Conservation (phyloP, 2,888 invertebrate genomes). For the Hydriomena furcata region DNA sequence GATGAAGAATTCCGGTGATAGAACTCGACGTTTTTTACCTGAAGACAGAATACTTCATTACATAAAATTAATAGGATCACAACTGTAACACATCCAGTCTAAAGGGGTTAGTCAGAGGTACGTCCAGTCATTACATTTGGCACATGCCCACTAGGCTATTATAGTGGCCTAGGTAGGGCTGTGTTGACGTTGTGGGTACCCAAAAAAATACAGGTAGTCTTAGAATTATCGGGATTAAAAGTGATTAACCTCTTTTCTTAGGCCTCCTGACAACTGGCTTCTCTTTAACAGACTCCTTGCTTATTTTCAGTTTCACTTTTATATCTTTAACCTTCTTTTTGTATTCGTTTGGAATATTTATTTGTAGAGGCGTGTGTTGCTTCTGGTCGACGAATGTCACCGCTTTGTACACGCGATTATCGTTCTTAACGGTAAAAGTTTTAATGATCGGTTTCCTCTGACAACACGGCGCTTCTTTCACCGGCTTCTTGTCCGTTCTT, state of each 20-base stretch:
- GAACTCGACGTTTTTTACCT: conserved; percentile 6
- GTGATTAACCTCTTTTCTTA: too few species aligned
- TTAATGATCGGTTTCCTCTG: conserved; percentile 50
- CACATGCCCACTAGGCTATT: too few species aligned
- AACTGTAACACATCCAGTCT: too few species aligned
- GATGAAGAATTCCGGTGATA: conserved; percentile 13
- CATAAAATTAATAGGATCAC: too few species aligned
- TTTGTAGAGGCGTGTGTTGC: conserved; percentile 40
- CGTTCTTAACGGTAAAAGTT: conserved; percentile 39
- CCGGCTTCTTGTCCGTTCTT: conserved; percentile 19
- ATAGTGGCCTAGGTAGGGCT: too few species aligned
- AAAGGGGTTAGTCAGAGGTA: too few species aligned
- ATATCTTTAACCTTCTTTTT: conserved; percentile 20
- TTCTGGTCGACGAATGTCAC: conserved; percentile 57
- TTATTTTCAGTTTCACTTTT: conserved; percentile 11
- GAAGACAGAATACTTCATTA: too few species aligned
- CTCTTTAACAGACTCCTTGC: conserved; percentile 12
- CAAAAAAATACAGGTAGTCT: too few species aligned
- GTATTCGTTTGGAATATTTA: conserved; percentile 48
- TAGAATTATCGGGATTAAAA: too few species aligned
- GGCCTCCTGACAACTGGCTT: too few species aligned
- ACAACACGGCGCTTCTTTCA: conserved; percentile 15
- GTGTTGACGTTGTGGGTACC: too few species aligned
- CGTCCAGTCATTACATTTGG: too few species aligned
- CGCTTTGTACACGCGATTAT: conserved; percentile 48